These are phyloP conservation scores for Eupeodes luniger DNA, from an alignment of 2,888 invertebrate species.

Conservation along the genomic window DNA sequence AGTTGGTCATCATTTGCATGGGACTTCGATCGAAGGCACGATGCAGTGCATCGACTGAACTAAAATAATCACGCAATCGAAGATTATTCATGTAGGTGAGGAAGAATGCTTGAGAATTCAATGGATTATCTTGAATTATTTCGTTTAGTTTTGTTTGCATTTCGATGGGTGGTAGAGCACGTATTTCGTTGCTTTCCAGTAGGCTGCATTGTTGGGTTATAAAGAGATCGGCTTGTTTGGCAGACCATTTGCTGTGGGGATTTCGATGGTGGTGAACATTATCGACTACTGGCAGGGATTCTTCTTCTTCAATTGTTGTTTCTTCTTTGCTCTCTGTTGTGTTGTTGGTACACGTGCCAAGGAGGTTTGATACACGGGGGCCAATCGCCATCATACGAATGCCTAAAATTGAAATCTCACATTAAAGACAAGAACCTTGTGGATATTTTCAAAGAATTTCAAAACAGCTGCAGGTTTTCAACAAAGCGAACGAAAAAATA, in stretches of 20 bases:
- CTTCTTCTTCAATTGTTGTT: conserved; percentile 70
- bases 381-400: conserved; percentile 80
- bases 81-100: conserved; percentile 95
- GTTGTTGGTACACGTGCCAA: conserved; percentile 67
- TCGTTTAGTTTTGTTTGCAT: conserved; percentile 87
- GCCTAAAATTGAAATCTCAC: conserved; percentile 69
- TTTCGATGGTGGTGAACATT: conserved; percentile 79
- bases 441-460: neutral
- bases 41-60: conserved; percentile 81
- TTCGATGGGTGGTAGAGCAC: conserved; percentile 90
- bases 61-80: conserved; percentile 93
- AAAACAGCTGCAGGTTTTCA: too few relatives aligned
- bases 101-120: conserved; percentile 87
- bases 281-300: conserved; percentile 77
- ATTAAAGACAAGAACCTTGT: neutral
- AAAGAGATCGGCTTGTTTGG: conserved; percentile 94
- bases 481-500: too few relatives aligned
- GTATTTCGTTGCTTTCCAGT: conserved; percentile 91
- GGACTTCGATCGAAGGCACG: conserved; percentile 91
- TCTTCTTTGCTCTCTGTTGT: conserved; percentile 58
- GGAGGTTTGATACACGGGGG: conserved; percentile 76
- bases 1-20: conserved; percentile 90
- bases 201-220: conserved; percentile 94
- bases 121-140: conserved; percentile 83
- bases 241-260: conserved; percentile 90